A percentile compares a stretch with the other conserved stretches of the same genome.
These are phyloP conservation scores for Lagopus leucura DNA, from an alignment of 2,113 vertebrate genomes.

Conservation along the genomic window DNA sequence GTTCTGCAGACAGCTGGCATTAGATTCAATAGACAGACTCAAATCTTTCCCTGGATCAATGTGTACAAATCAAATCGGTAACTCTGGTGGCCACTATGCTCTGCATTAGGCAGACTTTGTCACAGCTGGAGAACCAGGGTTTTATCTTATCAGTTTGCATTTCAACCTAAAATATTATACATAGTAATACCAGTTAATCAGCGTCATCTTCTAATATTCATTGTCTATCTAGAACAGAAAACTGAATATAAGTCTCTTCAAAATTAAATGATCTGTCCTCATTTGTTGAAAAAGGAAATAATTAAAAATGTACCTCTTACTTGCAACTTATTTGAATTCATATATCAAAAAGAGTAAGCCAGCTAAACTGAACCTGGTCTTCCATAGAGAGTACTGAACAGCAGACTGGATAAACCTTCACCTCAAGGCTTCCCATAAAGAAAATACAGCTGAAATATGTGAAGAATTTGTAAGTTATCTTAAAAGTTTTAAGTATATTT, in stretches of 20 bases:
- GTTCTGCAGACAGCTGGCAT: slow-evolving; percentile 52
- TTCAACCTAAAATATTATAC: not conserved
- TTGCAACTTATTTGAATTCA: not conserved
- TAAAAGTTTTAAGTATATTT: not conserved
- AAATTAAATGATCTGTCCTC: not conserved
- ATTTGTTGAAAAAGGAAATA: not conserved
- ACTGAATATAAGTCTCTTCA: not conserved
- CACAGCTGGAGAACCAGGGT: not conserved
- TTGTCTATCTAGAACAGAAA: not conserved
- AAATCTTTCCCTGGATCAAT: slow-evolving; percentile 37
- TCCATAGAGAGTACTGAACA: not conserved
- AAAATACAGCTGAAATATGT: not conserved
- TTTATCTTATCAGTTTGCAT: not conserved
- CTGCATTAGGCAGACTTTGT: not conserved
- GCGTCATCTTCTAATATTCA: not conserved
- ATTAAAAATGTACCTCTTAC: not conserved
- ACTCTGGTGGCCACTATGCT: not conserved
- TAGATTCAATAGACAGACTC: slow-evolving; percentile 21
- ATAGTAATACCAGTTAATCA: not conserved
- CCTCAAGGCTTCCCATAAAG: not conserved
- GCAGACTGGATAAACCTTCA: not conserved
- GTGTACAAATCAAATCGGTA: slow-evolving; percentile 21
- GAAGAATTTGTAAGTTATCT: not conserved
- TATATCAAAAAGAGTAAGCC: not conserved
- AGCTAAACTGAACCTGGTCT: not conserved